Base-by-base conservation (phyloP, 2,888 invertebrate genomes). In the Calliphora vomitoria region DNA sequence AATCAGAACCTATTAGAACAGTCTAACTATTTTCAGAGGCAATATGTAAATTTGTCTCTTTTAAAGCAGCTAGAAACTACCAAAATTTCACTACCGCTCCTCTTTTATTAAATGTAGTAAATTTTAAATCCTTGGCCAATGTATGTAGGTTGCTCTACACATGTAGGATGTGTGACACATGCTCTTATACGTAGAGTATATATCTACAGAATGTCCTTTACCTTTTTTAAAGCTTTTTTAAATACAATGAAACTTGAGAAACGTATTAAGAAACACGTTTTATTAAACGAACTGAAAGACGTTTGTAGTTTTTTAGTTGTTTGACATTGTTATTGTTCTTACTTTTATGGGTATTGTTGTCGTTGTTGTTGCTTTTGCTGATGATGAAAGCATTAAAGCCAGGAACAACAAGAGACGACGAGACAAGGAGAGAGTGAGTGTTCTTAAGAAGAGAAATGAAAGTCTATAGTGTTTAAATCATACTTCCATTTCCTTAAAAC, bases 251-350 rank as follows among this genome's bases (percentile, higher is more conserved):
- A 50, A 35, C 35, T 69, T 53, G 3, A 31, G 35, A 53, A 53
- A n/a, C 18, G 4, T 44, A 47, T 68, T 66, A 66, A 44, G 41
- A 38, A 8, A 69, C 35, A 31, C 53, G 53, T 31, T 50, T 8
- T 69, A 50, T 47, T 53, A 69, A 69, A 50, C 53, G 69, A 35
- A 35, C 31, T 31, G n/a, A 18, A 69, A 69, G 31, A 69, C 2
- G 62, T 3, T 38, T 62, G 15, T 35, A 38, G 35, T 15, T 62
- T 62, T 5, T 31, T 53, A 1, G 0, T 8, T 44, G 13, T 4
- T 44, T 53, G 6, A 4, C 47, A 4, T 69, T 31, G 10, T n/a
- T 31, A 31, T 50, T 69, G 50, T 53, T 69, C 10, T 38, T n/a
- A 3, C 18, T 38, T 38, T 38, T n/a, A n/a, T 58, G n/a, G 8